Base-by-base conservation (phyloP, 1,140 invertebrate genomes). In the Patella vulgata region DNA sequence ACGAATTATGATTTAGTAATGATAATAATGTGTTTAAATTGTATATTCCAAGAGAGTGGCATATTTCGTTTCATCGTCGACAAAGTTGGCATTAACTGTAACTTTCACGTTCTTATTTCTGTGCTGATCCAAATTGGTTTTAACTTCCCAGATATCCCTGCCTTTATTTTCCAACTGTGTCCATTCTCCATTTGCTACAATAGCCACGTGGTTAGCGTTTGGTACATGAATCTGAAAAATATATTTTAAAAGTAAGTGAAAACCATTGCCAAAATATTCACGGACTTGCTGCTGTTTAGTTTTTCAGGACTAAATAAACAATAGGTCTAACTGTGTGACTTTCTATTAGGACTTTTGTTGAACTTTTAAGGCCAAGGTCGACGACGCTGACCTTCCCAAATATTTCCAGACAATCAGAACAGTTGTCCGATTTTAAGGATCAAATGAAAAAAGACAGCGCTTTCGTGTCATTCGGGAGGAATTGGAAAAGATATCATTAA, bases 181-280 rank as follows among this genome's bases (percentile, higher is more conserved):
- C 78, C 78, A 80, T 6, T 80, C 74, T 1, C 62, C 65, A n/a
- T 75, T 74, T 28, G 62, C 62, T 11, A 79, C 75, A 3, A 80
- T 68, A 0, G 76, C 78, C 23, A 80, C 74, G 1, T 46, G 36
- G 23, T 69, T 71, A 0, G 78, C 78, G 27, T 70, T 63, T 1
- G 76, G 76, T 6, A 80, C 70, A 11, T 56, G n/a, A 0, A 64
- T 14, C 33, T 36, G 33, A 36, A 36, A 36, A n/a, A n/a, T 36
- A 36, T 36, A 36, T 5, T 36, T 52, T 12, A 27, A 31, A 17
- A 52, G 27, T 19, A n/a, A 21, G 50, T 9, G 1, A 52, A 31
- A 14, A 31, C 28, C 27, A 12, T 4, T 4, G 21, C 17, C 9
- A 23, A 31, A 17, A 9, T 3, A 39, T 39, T 23, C 52, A 54